phyloP scores from a whole-genome alignment of 2,888 invertebrate genomes.

The Trachelus stipa region DNA sequence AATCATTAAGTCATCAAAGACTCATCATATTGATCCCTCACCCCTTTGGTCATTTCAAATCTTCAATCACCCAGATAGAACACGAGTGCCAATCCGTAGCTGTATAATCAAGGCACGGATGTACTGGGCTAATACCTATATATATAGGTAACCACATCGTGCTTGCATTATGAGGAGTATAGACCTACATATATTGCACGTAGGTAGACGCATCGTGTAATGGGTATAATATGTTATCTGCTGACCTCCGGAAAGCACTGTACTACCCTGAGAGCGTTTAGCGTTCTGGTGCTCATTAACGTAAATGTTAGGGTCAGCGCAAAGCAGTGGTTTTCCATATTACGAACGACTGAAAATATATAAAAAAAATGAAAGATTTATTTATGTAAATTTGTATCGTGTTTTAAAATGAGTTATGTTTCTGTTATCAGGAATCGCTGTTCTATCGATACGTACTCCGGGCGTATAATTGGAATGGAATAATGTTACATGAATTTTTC shows the following conservation, averaged over 20 bases:
- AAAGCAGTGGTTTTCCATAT: neutral
- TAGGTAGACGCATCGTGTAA: constrained; percentile 29
- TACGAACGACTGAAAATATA: neutral
- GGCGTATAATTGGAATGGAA: too few relatives aligned
- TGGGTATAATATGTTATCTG: constrained; percentile 30
- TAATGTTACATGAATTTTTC: too few relatives aligned
- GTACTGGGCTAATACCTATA: neutral
- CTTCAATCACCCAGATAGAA: neutral
- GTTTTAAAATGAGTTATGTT: neutral
- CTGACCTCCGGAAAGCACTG: constrained; percentile 25
- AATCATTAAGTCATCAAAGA: too few relatives aligned
- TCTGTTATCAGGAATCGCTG: too few relatives aligned
- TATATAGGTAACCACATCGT: neutral
- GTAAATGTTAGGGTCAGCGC: neutral
- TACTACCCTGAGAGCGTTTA: constrained; percentile 29
- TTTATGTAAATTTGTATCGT: neutral
- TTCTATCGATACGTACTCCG: too few relatives aligned
- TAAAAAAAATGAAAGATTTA: neutral
- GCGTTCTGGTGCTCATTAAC: constrained; percentile 2
- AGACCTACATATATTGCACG: neutral
- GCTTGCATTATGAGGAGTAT: neutral
- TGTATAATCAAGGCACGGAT: neutral
- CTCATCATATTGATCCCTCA: neutral
- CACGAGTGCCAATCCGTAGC: neutral
- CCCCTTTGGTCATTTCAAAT: neutral